Conservation (phyloP, 1,140 invertebrate species). For the Berghia stephanieae region DNA sequence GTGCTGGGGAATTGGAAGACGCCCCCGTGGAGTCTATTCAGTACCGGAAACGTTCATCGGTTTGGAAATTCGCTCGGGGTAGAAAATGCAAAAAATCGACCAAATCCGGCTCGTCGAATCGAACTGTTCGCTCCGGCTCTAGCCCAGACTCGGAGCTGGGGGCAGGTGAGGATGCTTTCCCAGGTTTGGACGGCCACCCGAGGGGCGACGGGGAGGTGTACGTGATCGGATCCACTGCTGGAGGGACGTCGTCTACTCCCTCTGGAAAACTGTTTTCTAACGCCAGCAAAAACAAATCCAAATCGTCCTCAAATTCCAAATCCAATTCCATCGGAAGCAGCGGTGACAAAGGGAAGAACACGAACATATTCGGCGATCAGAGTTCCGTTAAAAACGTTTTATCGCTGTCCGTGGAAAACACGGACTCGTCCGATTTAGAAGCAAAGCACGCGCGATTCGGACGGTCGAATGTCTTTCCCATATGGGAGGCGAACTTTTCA, state of each 20-base stretch:
- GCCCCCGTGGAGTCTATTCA: not conserved
- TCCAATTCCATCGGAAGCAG: not conserved
- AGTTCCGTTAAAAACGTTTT: not conserved
- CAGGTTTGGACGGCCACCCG: not conserved
- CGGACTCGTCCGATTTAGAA: conserved; percentile 6
- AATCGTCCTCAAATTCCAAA: no score
- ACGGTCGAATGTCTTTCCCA: conserved; percentile 3
- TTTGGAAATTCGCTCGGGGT: not conserved
- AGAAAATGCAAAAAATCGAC: conserved; percentile 1
- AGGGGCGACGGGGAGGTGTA: not conserved
- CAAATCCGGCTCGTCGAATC: no score
- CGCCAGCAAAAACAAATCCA: no score
- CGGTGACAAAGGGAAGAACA: not conserved
- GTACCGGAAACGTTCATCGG: conserved; percentile 8
- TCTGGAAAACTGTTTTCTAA: no score
- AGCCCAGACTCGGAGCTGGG: not conserved
- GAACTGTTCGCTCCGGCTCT: no score
- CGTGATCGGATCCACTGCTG: not conserved
- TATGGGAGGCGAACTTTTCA: not conserved
- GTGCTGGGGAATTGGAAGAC: not conserved
- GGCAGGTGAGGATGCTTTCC: not conserved
- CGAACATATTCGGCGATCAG: not conserved
- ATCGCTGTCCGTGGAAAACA: conserved; percentile 10
- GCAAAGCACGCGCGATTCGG: conserved; percentile 12
- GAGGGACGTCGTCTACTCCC: not conserved